Percentiles rank a stretch among this genome's conserved stretches.
Evolutionary conservation across 2,113 vertebrate species (phyloP).

Genomic region (Dipodomys spectabilis): DNA sequence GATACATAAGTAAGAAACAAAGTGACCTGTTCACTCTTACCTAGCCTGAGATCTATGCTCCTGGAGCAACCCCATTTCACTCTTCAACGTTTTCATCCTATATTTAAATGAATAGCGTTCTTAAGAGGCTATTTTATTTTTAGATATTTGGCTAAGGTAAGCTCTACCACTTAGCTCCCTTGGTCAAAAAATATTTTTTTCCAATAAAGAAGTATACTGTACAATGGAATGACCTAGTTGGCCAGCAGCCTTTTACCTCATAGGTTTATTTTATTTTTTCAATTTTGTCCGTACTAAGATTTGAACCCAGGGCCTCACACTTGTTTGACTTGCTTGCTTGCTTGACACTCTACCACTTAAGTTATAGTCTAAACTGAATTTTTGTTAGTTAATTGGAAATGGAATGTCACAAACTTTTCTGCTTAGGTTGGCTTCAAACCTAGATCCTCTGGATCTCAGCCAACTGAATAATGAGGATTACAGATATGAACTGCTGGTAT

Average conservation of each 20-base stretch:
- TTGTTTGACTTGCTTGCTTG: too few species aligned
- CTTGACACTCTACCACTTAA: too few species aligned
- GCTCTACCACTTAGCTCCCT: background rate
- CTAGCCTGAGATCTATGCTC: background rate
- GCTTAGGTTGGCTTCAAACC: too few species aligned
- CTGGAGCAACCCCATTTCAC: background rate
- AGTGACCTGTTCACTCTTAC: background rate
- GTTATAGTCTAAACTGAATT: too few species aligned
- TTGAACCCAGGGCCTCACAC: too few species aligned
- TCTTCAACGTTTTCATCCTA: background rate
- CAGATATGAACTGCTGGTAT: too few species aligned
- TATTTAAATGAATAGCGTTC: background rate
- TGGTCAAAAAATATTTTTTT: background rate
- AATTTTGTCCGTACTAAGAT: too few species aligned
- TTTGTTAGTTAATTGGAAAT: too few species aligned
- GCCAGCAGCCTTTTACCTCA: background rate
- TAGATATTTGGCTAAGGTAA: background rate
- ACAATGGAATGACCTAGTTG: background rate
- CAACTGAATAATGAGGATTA: too few species aligned
- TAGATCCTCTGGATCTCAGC: too few species aligned
- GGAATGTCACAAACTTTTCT: too few species aligned
- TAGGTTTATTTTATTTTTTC: background rate
- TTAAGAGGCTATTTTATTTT: background rate
- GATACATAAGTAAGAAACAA: background rate
- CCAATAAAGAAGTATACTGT: background rate